Evolutionary conservation across 2,888 invertebrate species (phyloP), one percentile per base, ranked within the genome.

Genomic region (Anaspis maculata): DNA sequence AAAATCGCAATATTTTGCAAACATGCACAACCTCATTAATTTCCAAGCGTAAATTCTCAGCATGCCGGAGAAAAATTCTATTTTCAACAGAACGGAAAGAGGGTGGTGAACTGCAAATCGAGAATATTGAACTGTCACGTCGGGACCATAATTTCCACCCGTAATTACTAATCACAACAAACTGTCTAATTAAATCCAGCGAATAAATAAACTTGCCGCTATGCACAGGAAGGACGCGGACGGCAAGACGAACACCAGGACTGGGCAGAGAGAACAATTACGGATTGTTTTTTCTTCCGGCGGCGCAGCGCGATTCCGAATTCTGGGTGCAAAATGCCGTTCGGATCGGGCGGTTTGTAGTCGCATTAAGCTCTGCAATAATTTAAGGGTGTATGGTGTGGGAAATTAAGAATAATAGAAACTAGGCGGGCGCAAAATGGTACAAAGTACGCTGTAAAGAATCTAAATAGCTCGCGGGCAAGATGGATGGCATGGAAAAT

Each of bases 401-500:
- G 44, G 43, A 48, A 52, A 52, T 51, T 48, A 50, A 49, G 44
- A 51, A 49, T 49, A 52, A 48, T 49, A 51, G 51, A 49, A 48
- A 48, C 44, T 47, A 46, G 46, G 37, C 11, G 32, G 15, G 5
- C 34, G 29, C 14, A 23, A 39, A 21, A 29, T 19, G 27, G 25
- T 32, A 25, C 30, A 32, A 27, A 22, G 28, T 13, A 35, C 25
- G 27, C 33, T 36, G 42, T 41, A 41, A 52, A 52, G 53, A 51
- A 51, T 52, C 51, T 49, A 52, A 52, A 53, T 52, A 45, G 53
- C 47, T 46, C 27, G 30, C 38, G 44, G 44, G 41, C 34, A 54
- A 57, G 58, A 59, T 47, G 56, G 48, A 59, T 57, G 48, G 52
- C 51, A 44, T 42, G 52, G 56, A 59, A 57, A 59, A 59, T 59